Conservation (phyloP, 2,797 vertebrate species). For the Falco berigora region DNA sequence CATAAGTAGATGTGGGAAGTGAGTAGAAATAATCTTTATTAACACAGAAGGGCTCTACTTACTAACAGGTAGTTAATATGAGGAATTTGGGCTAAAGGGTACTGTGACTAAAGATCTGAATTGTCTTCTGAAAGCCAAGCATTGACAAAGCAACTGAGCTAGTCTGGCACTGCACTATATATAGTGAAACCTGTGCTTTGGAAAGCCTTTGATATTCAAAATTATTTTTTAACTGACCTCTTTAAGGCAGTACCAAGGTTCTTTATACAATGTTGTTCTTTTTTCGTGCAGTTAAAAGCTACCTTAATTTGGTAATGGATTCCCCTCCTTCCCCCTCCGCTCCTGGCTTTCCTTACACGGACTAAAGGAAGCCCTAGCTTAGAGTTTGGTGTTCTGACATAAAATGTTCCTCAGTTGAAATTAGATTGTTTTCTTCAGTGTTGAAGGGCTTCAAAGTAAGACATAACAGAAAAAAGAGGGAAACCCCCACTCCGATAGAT, state of each 20-base stretch:
- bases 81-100: background rate
- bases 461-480: background rate
- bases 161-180: background rate
- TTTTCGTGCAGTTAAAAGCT: background rate
- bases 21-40: conserved; percentile 7
- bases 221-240: background rate
- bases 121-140: background rate
- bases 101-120: background rate
- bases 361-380: background rate
- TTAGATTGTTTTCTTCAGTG: background rate
- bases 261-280: background rate
- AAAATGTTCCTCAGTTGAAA: background rate
- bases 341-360: background rate
- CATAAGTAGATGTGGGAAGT: background rate
- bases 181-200: background rate
- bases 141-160: background rate
- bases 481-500: background rate
- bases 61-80: background rate
- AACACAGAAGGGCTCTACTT: background rate
- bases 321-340: background rate
- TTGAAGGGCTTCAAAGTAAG: background rate
- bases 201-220: background rate
- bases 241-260: background rate
- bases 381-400: background rate
- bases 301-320: background rate